Base-by-base conservation (phyloP, 2,113 vertebrate species). In the Nibea albiflora region DNA sequence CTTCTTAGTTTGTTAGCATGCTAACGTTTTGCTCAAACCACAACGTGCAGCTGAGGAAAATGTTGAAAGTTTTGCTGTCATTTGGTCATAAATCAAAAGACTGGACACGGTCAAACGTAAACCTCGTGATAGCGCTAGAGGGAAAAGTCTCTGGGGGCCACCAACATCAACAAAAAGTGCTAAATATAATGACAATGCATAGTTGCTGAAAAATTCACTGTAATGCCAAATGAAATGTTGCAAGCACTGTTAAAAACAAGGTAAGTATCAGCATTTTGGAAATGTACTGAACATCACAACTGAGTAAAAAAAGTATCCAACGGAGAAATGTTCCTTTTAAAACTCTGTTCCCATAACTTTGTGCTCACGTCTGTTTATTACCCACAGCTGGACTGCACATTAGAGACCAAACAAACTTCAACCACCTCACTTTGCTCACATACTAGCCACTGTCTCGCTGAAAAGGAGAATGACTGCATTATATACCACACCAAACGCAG, bases 311-410 rank as follows among this genome's bases (percentile, higher is more conserved):
- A 26, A 26, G 26, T 35, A n/a, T 68, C 28, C 26, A 50, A 19
- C 35, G 26, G 31, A 76, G 57, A 67, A 28, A 42, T 54, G 31
- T 46, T 69, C 22, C 22, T 74, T 75, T 50, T 53, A 68, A 46
- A 44, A 52, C 44, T 49, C 14, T 63, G 28, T 61, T 75, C 46
- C 64, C 49, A 50, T 57, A 53, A 61, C 35, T 31, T 64, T 20
- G 12, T 58, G 19, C 9, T 71, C 69, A 42, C 11, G 4, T 52
- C 77, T 77, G 83, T 85, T 85, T 83, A 85, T 56, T 35, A 52
- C 12, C 14, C 70, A 68, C 80, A 66, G 73, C 56, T 76, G 61
- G 61, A 76, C 60, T 66, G 58, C 49, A 81, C 26, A 65, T 64
- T 73, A 60, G 28, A 71, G 35, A 35, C 26, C 63, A 73, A 82